Evolutionary conservation across 2,888 invertebrate genomes (phyloP), one percentile per base, ranked within the genome.

Genomic region (Eumacrocentrus americanus): DNA sequence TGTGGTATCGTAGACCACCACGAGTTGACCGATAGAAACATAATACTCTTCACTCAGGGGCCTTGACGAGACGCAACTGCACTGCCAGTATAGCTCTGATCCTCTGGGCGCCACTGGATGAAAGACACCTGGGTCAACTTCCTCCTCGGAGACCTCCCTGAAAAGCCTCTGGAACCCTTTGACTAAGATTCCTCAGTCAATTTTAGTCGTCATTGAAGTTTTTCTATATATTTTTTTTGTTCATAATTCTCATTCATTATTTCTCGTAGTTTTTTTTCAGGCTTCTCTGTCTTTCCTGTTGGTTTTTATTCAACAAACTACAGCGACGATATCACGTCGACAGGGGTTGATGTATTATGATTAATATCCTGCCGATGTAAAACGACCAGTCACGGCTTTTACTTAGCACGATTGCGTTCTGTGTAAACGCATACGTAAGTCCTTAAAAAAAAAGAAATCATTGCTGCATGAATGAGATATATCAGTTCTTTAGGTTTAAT

Each of bases 321-420:
- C 37, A 40, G 40, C 44, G 50, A 52, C 51, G 34, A 51, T 55
- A 46, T 47, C 46, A 53, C n/a, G 18, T 29, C 14, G 9, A 40
- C 40, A 14, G 40, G 61, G 64, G 61, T 57, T 61, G 60, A 58
- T 57, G 64, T 73, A 75, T 76, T 75, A 77, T 79, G 79, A 80
- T 80, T 79, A 79, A 79, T 79, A 78, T 78, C 75, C 77, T 73
- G 76, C 70, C 73, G 70, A 72, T 74, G 70, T 64, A 69, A 75
- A 76, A 77, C 75, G 71, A 74, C 70, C 69, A 75, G 79, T 80
- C 79, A 80, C 70, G 78, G 69, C 75, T 77, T 78, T 77, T 76
- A 76, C 74, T 77, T 73, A 72, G 68, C 71, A 68, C 67, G 65
- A 66, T 67, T 68, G 67, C 63, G 58, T 60, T 63, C 51, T 50